A percentile compares a stretch with the other conserved stretches of the same genome.
These are phyloP conservation scores for Lasiommata megera DNA, from an alignment of 2,888 invertebrate species.

Conservation along the genomic window DNA sequence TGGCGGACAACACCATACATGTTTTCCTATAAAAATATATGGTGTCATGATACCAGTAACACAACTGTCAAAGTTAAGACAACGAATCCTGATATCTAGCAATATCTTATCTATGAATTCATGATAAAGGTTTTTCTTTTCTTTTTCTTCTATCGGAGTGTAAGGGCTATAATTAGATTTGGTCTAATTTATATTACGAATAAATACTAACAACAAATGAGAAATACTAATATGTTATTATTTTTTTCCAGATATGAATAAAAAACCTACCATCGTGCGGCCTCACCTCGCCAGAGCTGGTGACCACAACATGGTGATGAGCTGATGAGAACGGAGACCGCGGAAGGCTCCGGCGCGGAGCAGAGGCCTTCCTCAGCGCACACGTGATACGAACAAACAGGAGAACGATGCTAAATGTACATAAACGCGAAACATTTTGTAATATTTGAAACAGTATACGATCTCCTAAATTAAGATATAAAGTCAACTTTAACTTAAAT, in stretches of 20 bases:
- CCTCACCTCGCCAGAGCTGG: slow-evolving; percentile 41
- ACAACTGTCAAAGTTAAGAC: too few species aligned
- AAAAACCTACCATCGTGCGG: slow-evolving; percentile 52
- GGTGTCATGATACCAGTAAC: too few species aligned
- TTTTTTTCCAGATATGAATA: slow-evolving; percentile 68
- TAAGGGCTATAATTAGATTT: too few species aligned
- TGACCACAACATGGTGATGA: slow-evolving; percentile 27
- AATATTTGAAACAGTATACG: slow-evolving; percentile 82
- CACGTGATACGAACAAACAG: slow-evolving; percentile 60
- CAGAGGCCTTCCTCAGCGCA: slow-evolving; percentile 18
- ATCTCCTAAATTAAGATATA: slow-evolving; percentile 81
- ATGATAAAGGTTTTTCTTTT: too few species aligned
- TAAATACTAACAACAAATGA: too few species aligned
- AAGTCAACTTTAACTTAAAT: slow-evolving; percentile 78
- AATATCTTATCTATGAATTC: too few species aligned
- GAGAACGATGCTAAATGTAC: slow-evolving; percentile 79
- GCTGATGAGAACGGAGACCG: slow-evolving; percentile 16
- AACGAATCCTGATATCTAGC: too few species aligned
- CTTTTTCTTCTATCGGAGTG: too few species aligned
- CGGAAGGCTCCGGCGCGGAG: slow-evolving; percentile 1
- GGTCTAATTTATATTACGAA: too few species aligned
- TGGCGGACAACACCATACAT: too few species aligned
- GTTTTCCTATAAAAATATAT: too few species aligned
- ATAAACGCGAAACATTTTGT: slow-evolving; percentile 77
- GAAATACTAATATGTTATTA: slow-evolving; percentile 1